These are phyloP conservation scores for Machaerirhynchus nigripectus DNA, from an alignment of 2,113 vertebrate genomes.

Conservation along the genomic window DNA sequence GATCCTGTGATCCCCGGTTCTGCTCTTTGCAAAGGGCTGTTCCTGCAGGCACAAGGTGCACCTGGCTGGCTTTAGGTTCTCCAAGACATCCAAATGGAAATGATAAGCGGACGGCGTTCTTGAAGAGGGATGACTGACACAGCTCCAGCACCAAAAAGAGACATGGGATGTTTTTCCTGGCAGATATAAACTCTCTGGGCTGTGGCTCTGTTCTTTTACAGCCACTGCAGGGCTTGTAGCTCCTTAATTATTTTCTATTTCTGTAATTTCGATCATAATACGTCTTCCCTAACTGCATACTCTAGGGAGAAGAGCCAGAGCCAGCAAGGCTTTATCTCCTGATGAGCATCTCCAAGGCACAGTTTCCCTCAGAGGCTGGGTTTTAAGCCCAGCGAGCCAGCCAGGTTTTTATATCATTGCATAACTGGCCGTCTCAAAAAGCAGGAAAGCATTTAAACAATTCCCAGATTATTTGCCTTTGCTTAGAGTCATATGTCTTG, in stretches of 20 bases:
- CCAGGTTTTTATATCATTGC: background rate
- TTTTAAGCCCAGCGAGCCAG: background rate
- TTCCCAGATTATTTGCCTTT: conserved; percentile 11
- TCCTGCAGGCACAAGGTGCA: background rate
- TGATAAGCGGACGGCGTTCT: fast-evolving
- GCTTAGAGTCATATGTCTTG: conserved; percentile 22
- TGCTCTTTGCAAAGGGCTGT: background rate
- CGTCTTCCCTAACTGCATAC: background rate
- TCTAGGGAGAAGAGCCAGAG: background rate
- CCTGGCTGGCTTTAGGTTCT: background rate
- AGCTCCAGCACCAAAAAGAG: background rate
- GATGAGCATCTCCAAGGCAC: background rate
- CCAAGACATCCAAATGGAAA: background rate
- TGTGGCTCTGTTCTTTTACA: background rate
- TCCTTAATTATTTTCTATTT: background rate
- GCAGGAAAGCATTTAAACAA: conserved; percentile 10
- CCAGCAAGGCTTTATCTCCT: background rate
- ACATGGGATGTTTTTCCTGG: background rate
- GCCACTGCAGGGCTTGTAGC: background rate
- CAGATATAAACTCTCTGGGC: background rate
- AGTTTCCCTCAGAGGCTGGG: background rate
- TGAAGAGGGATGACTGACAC: background rate
- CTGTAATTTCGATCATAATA: background rate
- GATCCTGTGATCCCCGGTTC: background rate
- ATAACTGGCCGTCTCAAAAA: background rate